Evolutionary conservation across 2,888 invertebrate genomes (phyloP).

Genomic region (Azorinus chamasolen): DNA sequence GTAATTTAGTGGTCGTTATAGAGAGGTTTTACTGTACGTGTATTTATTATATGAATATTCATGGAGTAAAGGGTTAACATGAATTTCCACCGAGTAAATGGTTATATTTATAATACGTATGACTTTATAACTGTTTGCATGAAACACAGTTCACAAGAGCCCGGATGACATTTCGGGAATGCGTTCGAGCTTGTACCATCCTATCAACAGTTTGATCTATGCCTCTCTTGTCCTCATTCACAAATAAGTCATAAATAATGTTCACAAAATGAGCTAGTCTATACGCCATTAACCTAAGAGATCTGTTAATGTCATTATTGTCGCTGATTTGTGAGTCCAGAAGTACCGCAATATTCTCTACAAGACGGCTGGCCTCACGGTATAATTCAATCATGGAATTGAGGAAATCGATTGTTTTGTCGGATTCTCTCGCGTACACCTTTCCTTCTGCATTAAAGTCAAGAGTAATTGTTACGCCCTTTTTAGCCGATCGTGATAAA

Average conservation of each 20-base stretch:
- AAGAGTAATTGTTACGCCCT: conserved; percentile 23
- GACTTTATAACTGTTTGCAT: too few relatives aligned
- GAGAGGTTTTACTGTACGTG: too few relatives aligned
- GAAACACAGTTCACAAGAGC: conserved; percentile 11
- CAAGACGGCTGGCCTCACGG: conserved; percentile 60
- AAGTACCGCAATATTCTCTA: conserved; percentile 64
- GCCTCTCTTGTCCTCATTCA: neutral
- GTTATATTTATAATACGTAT: too few relatives aligned
- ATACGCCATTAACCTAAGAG: neutral
- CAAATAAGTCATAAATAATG: neutral
- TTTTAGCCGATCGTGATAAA: conserved; percentile 17
- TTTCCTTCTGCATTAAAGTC: conserved; percentile 23
- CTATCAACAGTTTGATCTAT: conserved; percentile 16
- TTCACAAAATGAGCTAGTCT: neutral
- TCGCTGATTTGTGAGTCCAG: conserved; percentile 13
- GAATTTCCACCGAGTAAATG: too few relatives aligned
- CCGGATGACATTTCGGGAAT: conserved; percentile 27
- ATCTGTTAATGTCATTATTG: neutral
- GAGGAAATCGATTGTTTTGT: conserved; percentile 45
- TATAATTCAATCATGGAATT: conserved; percentile 56
- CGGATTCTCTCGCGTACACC: conserved; percentile 20
- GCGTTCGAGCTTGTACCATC: conserved; percentile 30
- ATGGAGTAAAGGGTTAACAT: too few relatives aligned
- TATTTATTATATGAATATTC: too few relatives aligned
- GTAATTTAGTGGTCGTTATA: too few relatives aligned